A percentile compares a stretch with the other conserved stretches of the same genome.
phyloP scores from a whole-genome alignment of 1,140 invertebrate genomes.

The Aphaenogaster ashmeadi region DNA sequence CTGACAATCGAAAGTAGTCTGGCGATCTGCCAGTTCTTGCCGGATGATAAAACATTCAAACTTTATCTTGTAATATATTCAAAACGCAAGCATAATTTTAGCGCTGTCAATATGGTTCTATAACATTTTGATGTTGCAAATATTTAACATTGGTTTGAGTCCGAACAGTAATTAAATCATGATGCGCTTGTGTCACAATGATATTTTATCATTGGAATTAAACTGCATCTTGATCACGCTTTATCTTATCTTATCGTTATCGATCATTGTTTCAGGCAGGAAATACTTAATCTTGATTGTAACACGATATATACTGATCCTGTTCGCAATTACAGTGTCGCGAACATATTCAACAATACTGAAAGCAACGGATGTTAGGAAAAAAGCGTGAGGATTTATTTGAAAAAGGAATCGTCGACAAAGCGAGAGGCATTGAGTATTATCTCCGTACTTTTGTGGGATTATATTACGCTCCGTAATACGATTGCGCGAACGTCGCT shows the following conservation, averaged over 20 bases:
- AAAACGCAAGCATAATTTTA: background rate
- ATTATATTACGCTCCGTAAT: constrained; percentile 2
- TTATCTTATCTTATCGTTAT: constrained; percentile 31
- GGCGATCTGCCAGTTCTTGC: background rate
- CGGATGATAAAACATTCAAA: background rate
- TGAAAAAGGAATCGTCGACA: background rate
- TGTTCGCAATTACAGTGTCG: background rate
- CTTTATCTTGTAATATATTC: background rate
- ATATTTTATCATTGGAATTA: background rate
- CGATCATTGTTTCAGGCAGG: background rate
- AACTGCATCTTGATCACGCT: background rate
- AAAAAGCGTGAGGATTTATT: background rate
- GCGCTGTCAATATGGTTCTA: background rate
- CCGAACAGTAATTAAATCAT: background rate
- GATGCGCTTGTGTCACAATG: background rate
- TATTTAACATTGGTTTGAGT: background rate
- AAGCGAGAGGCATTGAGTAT: background rate
- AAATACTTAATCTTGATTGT: background rate
- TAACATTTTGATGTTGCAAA: background rate
- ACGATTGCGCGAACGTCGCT: constrained; percentile 2
- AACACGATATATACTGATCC: background rate
- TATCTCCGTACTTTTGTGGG: background rate
- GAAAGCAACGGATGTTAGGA: background rate
- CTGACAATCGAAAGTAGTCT: background rate
- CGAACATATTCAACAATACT: background rate